Conservation (phyloP, 2,888 invertebrate species). For the Caenorhabditis virilis region DNA sequence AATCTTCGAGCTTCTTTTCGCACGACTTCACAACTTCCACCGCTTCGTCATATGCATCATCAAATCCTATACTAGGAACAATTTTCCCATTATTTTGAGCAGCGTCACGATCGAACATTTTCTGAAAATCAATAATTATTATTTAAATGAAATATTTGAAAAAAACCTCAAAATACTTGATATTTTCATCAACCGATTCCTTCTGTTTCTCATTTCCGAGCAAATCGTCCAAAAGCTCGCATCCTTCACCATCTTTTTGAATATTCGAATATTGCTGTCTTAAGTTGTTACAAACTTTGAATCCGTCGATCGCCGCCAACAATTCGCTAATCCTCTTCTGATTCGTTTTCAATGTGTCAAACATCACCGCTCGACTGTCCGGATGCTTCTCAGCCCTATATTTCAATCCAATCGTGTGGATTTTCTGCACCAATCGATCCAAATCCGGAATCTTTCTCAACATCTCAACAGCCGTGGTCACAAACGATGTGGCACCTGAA, state of each 20-base stretch:
- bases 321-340: slow-evolving; percentile 88
- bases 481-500: slow-evolving; percentile 52
- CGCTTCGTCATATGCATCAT: slow-evolving; percentile 83
- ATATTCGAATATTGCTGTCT: slow-evolving; percentile 21
- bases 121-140: slow-evolving; percentile 74
- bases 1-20: slow-evolving; percentile 77
- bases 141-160: slow-evolving; percentile 4
- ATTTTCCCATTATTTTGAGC: slow-evolving; percentile 88
- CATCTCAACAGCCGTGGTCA: slow-evolving; percentile 75
- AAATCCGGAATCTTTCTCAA: slow-evolving; percentile 87
- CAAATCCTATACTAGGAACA: slow-evolving; percentile 80
- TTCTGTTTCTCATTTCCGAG: slow-evolving; percentile 30
- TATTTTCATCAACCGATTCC: slow-evolving; percentile 74
- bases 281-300: slow-evolving; percentile 69
- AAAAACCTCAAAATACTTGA: slow-evolving; percentile 86
- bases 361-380: slow-evolving; percentile 89
- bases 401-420: slow-evolving; percentile 86
- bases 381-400: slow-evolving; percentile 82
- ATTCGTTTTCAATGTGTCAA: slow-evolving; percentile 85
- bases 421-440: slow-evolving; percentile 87
- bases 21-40: slow-evolving; percentile 76
- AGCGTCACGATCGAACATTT: slow-evolving; percentile 82
- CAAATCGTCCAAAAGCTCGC: slow-evolving; percentile 30
- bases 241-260: slow-evolving; percentile 35
- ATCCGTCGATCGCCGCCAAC: slow-evolving; percentile 81